Percentiles rank a stretch among this genome's conserved stretches.
These are phyloP conservation scores for Myiozetetes cayanensis DNA, from an alignment of 2,113 vertebrate genomes.

Conservation along the genomic window DNA sequence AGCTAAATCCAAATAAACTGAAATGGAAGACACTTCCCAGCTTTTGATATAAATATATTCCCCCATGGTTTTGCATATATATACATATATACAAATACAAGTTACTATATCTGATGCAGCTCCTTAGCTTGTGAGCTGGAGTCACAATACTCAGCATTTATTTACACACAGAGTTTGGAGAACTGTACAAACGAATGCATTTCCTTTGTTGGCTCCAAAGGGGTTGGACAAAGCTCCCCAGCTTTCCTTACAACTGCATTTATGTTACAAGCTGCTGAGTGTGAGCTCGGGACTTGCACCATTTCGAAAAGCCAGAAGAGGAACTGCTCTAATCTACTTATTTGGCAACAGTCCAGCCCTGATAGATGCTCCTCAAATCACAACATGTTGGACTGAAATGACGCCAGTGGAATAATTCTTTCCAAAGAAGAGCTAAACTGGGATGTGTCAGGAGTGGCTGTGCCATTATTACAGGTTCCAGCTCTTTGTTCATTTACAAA, in stretches of 20 bases:
- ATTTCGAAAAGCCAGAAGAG: conserved; percentile 18
- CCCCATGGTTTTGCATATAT: background rate
- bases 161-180: background rate
- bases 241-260: background rate
- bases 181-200: background rate
- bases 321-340: background rate
- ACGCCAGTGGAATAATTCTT: conserved; percentile 14
- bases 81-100: background rate
- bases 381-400: conserved; percentile 39
- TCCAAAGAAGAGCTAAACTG: background rate
- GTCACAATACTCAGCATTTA: background rate
- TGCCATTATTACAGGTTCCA: background rate
- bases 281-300: conserved; percentile 24
- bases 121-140: background rate
- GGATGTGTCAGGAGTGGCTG: background rate
- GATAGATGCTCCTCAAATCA: conserved; percentile 28
- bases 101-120: background rate
- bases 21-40: background rate
- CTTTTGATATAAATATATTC: background rate
- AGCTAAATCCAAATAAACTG: background rate
- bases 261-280: background rate
- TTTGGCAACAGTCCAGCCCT: conserved; percentile 29
- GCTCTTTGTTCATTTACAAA: conserved; percentile 27
- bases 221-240: background rate
- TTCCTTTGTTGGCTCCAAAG: conserved; percentile 27